These are phyloP conservation scores for Scomber colias DNA, from an alignment of 2,113 vertebrate genomes.

Conservation along the genomic window DNA sequence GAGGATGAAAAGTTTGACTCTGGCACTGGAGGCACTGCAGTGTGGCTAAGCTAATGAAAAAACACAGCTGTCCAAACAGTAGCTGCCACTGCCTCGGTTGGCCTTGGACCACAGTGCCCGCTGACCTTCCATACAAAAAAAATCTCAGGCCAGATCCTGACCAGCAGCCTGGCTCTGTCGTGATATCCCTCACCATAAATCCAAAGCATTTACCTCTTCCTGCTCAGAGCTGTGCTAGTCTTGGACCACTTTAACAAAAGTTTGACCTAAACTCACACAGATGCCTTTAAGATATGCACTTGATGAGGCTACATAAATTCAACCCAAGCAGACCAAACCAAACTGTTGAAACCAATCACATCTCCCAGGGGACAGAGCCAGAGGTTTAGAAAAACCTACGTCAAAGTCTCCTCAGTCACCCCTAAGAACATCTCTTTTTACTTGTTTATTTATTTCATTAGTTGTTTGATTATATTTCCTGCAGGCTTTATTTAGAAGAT, in stretches of 20 bases:
- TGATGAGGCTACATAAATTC: constrained; percentile 5
- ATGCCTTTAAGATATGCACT: constrained; percentile 7
- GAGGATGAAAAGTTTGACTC: constrained; percentile 42
- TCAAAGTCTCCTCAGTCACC: neutral
- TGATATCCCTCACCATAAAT: constrained; percentile 16
- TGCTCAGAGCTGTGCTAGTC: constrained; percentile 13
- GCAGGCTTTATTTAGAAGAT: neutral
- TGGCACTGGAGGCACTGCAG: constrained; percentile 45
- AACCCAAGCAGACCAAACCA: constrained; percentile 9
- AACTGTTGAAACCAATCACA: neutral
- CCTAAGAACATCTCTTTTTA: too few relatives aligned
- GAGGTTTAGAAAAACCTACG: neutral
- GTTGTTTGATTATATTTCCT: neutral
- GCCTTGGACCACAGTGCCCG: constrained; percentile 28
- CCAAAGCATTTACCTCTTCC: constrained; percentile 38
- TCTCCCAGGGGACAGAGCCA: neutral
- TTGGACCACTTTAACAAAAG: constrained; percentile 8
- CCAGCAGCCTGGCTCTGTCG: constrained; percentile 36
- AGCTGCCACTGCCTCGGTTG: constrained; percentile 40
- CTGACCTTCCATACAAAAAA: constrained; percentile 43
- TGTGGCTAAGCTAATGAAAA: constrained; percentile 69
- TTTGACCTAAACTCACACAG: neutral
- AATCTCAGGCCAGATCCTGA: constrained; percentile 34
- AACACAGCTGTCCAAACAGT: constrained; percentile 82
- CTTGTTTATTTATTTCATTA: neutral